Evolutionary conservation across 2,888 invertebrate genomes (phyloP).

Genomic region (Parnassius apollo): DNA sequence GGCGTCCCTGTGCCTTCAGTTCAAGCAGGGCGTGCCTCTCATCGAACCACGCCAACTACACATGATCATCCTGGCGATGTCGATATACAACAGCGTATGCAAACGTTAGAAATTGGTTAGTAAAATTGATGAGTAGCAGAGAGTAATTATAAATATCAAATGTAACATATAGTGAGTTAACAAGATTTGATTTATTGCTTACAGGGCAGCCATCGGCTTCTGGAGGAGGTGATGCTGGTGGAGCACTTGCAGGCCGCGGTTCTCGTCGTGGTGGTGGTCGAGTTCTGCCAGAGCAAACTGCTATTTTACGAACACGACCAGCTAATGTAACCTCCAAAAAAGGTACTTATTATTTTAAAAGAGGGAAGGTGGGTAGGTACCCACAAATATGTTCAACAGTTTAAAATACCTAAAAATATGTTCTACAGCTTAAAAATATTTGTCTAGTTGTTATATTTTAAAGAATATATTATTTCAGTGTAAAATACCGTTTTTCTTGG

Average conservation of each 20-base stretch:
- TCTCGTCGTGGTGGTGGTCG: constrained; percentile 78
- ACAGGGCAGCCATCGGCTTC: constrained; percentile 34
- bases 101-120: constrained; percentile 52
- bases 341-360: constrained; percentile 42
- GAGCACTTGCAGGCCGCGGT: constrained; percentile 67
- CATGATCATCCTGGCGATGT: constrained; percentile 69
- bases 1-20: constrained; percentile 53
- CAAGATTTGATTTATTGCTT: neutral
- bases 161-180: too few species aligned
- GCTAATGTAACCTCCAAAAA: constrained; percentile 56
- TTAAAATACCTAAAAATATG: too few species aligned
- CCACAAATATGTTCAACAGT: too few species aligned
- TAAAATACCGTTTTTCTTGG: too few species aligned
- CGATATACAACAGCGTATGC: constrained; percentile 63
- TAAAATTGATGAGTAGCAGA: constrained; percentile 4
- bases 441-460: too few species aligned
- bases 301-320: constrained; percentile 66
- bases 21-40: constrained; percentile 58
- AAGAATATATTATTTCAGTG: too few species aligned
- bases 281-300: constrained; percentile 60
- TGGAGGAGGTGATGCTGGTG: constrained; percentile 50
- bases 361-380: too few species aligned
- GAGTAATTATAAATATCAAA: too few species aligned
- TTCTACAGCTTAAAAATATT: too few species aligned
- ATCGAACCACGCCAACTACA: constrained; percentile 52